Evolutionary conservation across 2,797 vertebrate species (phyloP).

Genomic region (Lepilemur septentrionalis): DNA sequence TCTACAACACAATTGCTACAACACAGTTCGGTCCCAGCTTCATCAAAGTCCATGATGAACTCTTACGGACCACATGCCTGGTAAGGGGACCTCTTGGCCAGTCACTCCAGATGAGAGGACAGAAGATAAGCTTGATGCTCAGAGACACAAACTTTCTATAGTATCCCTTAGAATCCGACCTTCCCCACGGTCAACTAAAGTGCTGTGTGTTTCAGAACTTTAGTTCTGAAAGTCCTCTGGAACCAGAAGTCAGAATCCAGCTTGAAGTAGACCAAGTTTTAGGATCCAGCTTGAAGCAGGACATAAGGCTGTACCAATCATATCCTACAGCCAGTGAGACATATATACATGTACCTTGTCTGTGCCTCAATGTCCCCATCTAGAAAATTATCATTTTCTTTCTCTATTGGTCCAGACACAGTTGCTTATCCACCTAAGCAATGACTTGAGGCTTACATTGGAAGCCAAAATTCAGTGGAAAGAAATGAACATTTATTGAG

Average conservation of each 20-base stretch:
- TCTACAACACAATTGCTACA: not conserved
- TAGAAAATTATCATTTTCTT: not conserved
- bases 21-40: not conserved
- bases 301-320: not conserved
- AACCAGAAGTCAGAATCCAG: not conserved
- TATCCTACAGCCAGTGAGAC: not conserved
- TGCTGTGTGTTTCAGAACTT: not conserved
- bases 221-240: not conserved
- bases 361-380: not conserved
- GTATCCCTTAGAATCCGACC: not conserved
- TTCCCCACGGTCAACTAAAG: not conserved
- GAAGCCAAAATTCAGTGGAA: not conserved
- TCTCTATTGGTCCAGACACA: not conserved
- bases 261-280: not conserved
- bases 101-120: not conserved
- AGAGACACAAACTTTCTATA: not conserved
- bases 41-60: not conserved
- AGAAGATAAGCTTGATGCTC: not conserved
- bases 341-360: too few species aligned
- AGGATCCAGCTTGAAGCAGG: not conserved
- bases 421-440: not conserved
- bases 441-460: not conserved
- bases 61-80: not conserved
- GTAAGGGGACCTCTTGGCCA: not conserved
- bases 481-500: not conserved